Evolutionary conservation across 2,888 invertebrate genomes (phyloP), one percentile per base, ranked within the genome.

Genomic region (Perizoma flavofasciatum): DNA sequence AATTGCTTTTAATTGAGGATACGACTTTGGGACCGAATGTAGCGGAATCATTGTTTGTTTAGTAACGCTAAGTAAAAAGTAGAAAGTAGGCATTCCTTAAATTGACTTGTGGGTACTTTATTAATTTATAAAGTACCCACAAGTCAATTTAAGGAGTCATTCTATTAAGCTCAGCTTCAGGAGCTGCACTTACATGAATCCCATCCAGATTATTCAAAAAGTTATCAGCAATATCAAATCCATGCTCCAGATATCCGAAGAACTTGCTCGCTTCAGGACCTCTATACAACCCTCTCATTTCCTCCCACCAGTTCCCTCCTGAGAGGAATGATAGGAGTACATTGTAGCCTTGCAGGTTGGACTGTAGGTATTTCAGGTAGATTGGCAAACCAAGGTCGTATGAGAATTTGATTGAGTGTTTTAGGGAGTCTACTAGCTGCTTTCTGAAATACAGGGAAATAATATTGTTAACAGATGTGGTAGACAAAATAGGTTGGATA

Each of bases 281-380:
- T 8, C 69, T 74, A 65, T 90, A 92, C 11, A 87, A 50, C 0
- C 65, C 41, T 33, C 79, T 77, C 9, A 92, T 67, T 0, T 75
- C 74, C 1, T 41, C 63, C 92, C 92, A 92, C 92, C 92, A 92
- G 61, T 92, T 77, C 0, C 73, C 81, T 0, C 90, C 92, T 0
- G 85, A 68, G 0, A 92, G 72, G 72, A 92, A 90, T 34, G 77
- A 76, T 0, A 88, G 58, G 0, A 90, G 74, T 5, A 92, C 66
- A 43, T 79, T 73, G 60, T 87, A 86, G 60, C 88, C 82, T 54
- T 82, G 79, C 0, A 92, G 52, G 59, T 81, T 88, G 6, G 77
- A 85, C 43, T 89, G 87, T 0, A 92, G 70, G 66, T 89, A 92
- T 66, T 89, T 82, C 6, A 92, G 69, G 72, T 88, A 92, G 32